Evolutionary conservation across 2,113 vertebrate species (phyloP).

Genomic region (Salminus brasiliensis): DNA sequence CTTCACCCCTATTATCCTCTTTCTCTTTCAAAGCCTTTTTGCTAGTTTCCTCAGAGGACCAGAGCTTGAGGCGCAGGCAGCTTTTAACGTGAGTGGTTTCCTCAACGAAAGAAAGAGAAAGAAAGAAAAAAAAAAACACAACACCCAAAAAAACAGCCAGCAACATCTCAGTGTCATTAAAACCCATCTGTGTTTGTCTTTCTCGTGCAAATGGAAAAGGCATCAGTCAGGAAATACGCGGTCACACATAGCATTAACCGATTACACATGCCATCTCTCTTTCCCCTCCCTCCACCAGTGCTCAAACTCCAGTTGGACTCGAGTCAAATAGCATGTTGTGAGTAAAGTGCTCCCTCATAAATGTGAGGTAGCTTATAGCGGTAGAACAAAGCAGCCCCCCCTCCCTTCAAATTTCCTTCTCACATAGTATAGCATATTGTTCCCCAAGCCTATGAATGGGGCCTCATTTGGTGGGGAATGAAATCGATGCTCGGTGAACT

Average conservation of each 20-base stretch:
- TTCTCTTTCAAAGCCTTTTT: slow-evolving; percentile 13
- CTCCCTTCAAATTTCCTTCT: not conserved
- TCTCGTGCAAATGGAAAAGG: slow-evolving; percentile 74
- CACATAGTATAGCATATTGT: slow-evolving; percentile 54
- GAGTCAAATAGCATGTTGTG: slow-evolving; percentile 59
- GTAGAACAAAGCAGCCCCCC: slow-evolving; percentile 3
- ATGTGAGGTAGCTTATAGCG: slow-evolving; percentile 39
- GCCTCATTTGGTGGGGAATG: slow-evolving; percentile 65
- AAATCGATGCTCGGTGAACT: slow-evolving; percentile 65
- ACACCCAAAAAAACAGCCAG: too few species aligned
- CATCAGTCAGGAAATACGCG: slow-evolving; percentile 61
- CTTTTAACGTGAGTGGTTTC: slow-evolving; percentile 55
- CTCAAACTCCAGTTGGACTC: slow-evolving; percentile 49
- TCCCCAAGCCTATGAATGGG: slow-evolving; percentile 49
- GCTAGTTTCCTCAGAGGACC: slow-evolving; percentile 34
- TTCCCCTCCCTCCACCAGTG: slow-evolving; percentile 16
- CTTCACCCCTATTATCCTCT: not conserved
- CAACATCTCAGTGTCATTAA: slow-evolving; percentile 75
- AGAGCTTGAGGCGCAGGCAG: slow-evolving; percentile 22
- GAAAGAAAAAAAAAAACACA: slow-evolving; percentile 33
- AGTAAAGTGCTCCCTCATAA: slow-evolving; percentile 51
- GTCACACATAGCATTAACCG: slow-evolving; percentile 49
- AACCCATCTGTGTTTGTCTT: slow-evolving; percentile 80
- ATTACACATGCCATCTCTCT: slow-evolving; percentile 26
- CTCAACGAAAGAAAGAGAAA: slow-evolving; percentile 31